A percentile compares a stretch with the other conserved stretches of the same genome.
Evolutionary conservation across 2,113 vertebrate species (phyloP).

Genomic region (Catharus minimus): DNA sequence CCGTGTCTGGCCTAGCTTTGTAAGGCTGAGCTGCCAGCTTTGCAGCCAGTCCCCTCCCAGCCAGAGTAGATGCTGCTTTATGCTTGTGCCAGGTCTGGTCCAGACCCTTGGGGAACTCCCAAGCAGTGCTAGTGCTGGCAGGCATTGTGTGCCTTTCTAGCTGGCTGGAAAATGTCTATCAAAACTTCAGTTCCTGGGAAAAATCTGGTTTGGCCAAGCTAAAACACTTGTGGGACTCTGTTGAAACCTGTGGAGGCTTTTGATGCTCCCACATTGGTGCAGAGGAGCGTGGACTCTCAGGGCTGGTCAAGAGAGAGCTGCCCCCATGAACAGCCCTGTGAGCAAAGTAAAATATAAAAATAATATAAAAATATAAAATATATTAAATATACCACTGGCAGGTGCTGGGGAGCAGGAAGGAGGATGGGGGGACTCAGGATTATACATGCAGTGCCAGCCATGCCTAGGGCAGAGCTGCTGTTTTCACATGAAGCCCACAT

Average conservation of each 20-base stretch:
- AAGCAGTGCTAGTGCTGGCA: not conserved
- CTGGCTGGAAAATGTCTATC: not conserved
- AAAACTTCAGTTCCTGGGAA: not conserved
- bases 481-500: accelerated
- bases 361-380: no score
- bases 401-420: not conserved
- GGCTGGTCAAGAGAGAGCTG: not conserved
- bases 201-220: not conserved
- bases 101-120: not conserved
- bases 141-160: not conserved
- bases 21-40: not conserved
- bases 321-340: accelerated
- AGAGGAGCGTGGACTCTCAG: not conserved
- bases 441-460: accelerated
- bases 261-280: not conserved
- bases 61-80: not conserved
- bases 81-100: accelerated
- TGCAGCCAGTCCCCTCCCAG: not conserved
- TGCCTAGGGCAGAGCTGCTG: not conserved
- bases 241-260: not conserved
- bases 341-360: not conserved
- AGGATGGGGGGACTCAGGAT: not conserved
- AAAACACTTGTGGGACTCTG: not conserved
- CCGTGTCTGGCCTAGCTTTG: not conserved
- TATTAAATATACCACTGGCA: no score